Percentiles rank a stretch among this genome's conserved stretches.
Evolutionary conservation across 2,797 vertebrate genomes (phyloP).

Genomic region (Triplophysa bombifrons): DNA sequence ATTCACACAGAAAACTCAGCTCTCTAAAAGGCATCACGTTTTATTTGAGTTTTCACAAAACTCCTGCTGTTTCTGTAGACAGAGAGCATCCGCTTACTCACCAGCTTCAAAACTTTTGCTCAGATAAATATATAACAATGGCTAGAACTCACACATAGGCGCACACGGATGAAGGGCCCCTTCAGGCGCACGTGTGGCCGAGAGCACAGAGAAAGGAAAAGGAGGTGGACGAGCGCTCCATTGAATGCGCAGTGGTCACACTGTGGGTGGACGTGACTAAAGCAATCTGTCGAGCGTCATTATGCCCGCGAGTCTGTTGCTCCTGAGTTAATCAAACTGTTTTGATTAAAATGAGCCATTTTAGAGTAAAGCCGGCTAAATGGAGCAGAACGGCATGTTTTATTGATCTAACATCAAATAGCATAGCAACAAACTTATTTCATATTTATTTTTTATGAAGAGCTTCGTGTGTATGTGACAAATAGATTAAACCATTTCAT

Average conservation of each 20-base stretch:
- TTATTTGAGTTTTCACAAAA: conserved; percentile 28
- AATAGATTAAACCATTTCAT: conserved; percentile 33
- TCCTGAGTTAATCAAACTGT: conserved; percentile 65
- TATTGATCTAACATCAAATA: conserved; percentile 77
- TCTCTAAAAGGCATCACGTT: neutral
- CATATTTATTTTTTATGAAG: conserved; percentile 66
- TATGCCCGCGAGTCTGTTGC: conserved; percentile 53
- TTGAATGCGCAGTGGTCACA: conserved; percentile 8
- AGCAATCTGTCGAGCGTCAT: conserved; percentile 31
- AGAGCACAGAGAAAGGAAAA: neutral
- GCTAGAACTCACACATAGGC: conserved; percentile 6
- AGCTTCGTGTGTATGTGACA: conserved; percentile 41
- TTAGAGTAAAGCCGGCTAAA: conserved; percentile 67
- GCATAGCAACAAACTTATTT: conserved; percentile 73
- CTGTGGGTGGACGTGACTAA: conserved; percentile 26
- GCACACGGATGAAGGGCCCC: conserved; percentile 15
- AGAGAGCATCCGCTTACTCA: neutral
- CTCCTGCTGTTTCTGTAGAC: conserved; percentile 33
- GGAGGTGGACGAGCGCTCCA: neutral
- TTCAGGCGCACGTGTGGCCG: neutral
- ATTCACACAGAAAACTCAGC: conserved; percentile 27
- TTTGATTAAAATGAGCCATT: conserved; percentile 68
- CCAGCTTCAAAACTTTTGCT: conserved; percentile 23
- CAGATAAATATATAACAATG: conserved; percentile 47
- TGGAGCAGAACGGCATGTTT: conserved; percentile 70